Evolutionary conservation across 2,888 invertebrate genomes (phyloP).

Genomic region (Pinctada fucata): DNA sequence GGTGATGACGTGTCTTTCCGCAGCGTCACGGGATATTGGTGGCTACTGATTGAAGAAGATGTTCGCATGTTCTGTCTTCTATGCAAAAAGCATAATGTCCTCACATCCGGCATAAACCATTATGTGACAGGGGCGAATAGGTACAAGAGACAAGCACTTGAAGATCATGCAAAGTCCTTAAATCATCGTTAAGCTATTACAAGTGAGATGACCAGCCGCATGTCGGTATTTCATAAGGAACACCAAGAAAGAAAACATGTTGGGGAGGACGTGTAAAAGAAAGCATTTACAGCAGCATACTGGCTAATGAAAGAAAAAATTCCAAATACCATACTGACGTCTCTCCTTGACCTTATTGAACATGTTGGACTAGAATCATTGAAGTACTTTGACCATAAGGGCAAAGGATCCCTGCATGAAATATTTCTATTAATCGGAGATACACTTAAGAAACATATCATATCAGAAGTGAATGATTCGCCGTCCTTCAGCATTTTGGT

Average conservation of each 20-base stretch:
- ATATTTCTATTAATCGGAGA: conserved; percentile 16
- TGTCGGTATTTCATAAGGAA: conserved; percentile 19
- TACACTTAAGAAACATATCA: neutral
- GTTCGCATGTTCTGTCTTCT: conserved; percentile 18
- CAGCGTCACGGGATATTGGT: conserved; percentile 10
- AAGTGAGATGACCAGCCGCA: conserved; percentile 14
- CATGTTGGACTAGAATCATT: conserved; percentile 7
- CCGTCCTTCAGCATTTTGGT: conserved; percentile 5
- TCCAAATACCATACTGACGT: conserved; percentile 8
- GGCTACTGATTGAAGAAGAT: conserved; percentile 19
- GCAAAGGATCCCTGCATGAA: conserved; percentile 22
- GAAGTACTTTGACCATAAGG: conserved; percentile 14
- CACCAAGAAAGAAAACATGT: conserved; percentile 16
- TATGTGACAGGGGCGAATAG: conserved; percentile 19
- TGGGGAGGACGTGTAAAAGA: conserved; percentile 12
- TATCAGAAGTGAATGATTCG: conserved; percentile 6
- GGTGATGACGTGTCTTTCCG: neutral
- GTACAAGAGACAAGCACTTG: conserved; percentile 17
- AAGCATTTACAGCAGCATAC: conserved; percentile 21
- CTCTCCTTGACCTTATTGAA: conserved; percentile 4
- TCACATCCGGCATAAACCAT: conserved; percentile 20
- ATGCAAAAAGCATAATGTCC: conserved; percentile 15
- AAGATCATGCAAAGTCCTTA: conserved; percentile 18
- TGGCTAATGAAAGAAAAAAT: conserved; percentile 23
- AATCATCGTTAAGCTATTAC: conserved; percentile 9